These are phyloP conservation scores for Chrysomallon squamiferum DNA, from an alignment of 1,140 invertebrate genomes.

Conservation along the genomic window DNA sequence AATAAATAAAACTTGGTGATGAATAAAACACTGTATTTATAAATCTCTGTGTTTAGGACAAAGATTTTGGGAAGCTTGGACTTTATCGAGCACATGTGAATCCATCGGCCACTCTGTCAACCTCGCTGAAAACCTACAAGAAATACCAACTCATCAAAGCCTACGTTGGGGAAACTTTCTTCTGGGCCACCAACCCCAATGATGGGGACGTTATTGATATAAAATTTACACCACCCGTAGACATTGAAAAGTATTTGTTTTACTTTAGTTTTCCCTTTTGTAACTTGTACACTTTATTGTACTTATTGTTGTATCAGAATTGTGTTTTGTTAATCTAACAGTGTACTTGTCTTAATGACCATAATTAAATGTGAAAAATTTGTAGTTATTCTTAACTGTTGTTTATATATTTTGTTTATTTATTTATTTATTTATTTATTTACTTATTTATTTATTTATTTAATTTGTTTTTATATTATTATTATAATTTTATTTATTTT, in stretches of 20 bases:
- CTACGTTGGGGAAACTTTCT: conserved; percentile 88
- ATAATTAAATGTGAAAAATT: neutral
- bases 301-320: neutral
- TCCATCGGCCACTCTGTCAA: conserved; percentile 77
- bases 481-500: too few relatives aligned
- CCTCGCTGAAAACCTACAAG: conserved; percentile 84
- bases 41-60: conserved; percentile 76
- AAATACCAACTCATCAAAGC: conserved; percentile 82
- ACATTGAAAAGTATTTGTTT: conserved; percentile 75
- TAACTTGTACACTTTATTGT: neutral
- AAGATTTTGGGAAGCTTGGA: conserved; percentile 88
- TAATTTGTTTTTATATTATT: too few relatives aligned
- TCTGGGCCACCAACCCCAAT: conserved; percentile 90
- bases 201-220: conserved; percentile 83
- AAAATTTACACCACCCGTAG: conserved; percentile 78
- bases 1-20: too few relatives aligned
- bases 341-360: neutral
- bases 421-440: too few relatives aligned
- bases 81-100: conserved; percentile 76
- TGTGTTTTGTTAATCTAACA: neutral
- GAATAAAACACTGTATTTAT: too few relatives aligned
- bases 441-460: too few relatives aligned
- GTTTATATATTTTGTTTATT: too few relatives aligned
- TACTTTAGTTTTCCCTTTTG: neutral
- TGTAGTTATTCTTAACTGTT: neutral